Percentiles rank a stretch among this genome's conserved stretches.
Evolutionary conservation across 2,113 vertebrate species (phyloP).

Genomic region (Malurus alboscapulatus): DNA sequence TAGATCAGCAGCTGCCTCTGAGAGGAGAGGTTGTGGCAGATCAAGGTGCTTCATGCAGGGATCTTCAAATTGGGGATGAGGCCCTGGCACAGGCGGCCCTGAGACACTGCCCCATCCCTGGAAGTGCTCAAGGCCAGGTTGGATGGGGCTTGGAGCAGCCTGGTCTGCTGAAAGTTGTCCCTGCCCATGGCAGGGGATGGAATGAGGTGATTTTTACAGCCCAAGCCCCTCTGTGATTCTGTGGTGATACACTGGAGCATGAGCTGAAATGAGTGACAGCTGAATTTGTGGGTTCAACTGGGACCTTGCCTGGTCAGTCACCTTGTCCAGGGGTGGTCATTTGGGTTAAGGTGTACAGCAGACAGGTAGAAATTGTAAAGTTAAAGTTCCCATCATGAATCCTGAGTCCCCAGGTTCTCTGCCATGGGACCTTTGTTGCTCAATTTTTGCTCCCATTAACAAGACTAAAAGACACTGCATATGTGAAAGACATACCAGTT

Average conservation of each 20-base stretch:
- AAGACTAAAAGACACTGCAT: not conserved
- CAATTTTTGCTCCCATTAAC: not conserved
- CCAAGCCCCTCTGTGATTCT: not conserved
- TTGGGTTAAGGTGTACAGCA: not conserved
- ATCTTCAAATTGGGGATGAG: not conserved
- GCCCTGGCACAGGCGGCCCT: not conserved
- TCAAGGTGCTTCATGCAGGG: not conserved
- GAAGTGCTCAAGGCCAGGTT: not conserved
- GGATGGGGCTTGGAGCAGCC: not conserved
- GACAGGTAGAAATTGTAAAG: not conserved
- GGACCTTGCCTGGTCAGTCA: not conserved
- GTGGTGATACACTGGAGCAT: not conserved
- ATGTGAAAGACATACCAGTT: not conserved
- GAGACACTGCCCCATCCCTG: not conserved
- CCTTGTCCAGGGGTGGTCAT: not conserved
- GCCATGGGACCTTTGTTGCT: not conserved
- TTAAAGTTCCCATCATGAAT: not conserved
- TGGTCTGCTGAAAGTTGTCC: not conserved
- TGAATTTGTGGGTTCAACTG: not conserved
- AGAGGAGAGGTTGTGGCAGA: not conserved
- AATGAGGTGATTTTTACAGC: not conserved
- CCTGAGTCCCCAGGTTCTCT: not conserved
- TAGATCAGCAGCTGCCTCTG: not conserved
- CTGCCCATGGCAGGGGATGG: not conserved
- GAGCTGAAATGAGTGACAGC: not conserved